Percentiles rank a stretch among this genome's conserved stretches.
These are phyloP conservation scores for Yponomeuta malinellus DNA, from an alignment of 2,888 invertebrate genomes.

Conservation along the genomic window DNA sequence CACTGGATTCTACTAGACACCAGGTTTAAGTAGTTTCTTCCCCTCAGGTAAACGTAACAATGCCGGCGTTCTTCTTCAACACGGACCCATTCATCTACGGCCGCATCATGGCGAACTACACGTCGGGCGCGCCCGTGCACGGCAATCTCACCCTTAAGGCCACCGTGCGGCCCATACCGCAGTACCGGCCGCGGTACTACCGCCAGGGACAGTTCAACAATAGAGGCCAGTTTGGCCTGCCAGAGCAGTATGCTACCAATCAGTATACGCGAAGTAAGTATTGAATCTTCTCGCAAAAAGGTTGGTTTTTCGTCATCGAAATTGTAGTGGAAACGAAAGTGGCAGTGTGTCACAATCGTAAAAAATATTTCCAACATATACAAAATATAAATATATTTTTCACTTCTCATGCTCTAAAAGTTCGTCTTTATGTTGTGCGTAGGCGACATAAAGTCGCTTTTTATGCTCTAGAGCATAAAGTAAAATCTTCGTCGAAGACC, in stretches of 20 bases:
- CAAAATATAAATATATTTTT: no score
- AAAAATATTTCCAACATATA: no score
- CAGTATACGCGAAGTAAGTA: constrained; percentile 58
- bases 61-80: constrained; percentile 95
- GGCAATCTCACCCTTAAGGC: constrained; percentile 93
- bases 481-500: no score
- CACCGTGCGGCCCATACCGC: constrained; percentile 81
- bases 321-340: no score
- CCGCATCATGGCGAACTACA: constrained; percentile 94
- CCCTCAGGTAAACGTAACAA: constrained; percentile 90
- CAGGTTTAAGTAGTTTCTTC: background rate
- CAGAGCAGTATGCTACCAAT: constrained; percentile 34
- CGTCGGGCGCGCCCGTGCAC: constrained; percentile 91
- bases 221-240: constrained; percentile 54
- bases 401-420: no score
- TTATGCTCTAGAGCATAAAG: no score
- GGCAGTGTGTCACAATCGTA: no score
- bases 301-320: no score
- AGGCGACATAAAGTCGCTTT: no score
- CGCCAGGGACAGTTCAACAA: constrained; percentile 68
- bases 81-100: constrained; percentile 90
- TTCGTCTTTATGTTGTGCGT: no score
- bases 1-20: no score
- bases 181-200: constrained; percentile 67
- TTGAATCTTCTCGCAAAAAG: background rate